Base-by-base conservation (phyloP, 1,140 invertebrate genomes). In the Drosophila bipectinata region DNA sequence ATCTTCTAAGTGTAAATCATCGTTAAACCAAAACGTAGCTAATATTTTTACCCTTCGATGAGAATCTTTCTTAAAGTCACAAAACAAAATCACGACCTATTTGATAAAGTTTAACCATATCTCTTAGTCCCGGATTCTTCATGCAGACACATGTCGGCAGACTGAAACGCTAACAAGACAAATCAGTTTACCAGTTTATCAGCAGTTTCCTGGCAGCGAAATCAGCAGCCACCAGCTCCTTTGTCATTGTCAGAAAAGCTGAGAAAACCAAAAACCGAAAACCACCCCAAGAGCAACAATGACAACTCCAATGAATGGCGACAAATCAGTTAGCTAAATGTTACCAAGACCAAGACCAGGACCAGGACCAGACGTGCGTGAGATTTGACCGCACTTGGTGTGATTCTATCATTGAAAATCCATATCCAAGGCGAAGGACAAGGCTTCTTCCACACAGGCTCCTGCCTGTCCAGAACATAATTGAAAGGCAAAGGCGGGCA, bases 251-350 rank as follows among this genome's bases (percentile, higher is more conserved):
- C 52, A 49, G 12, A 41, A 45, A 15, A 7, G 47, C 47, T 24
- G 47, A 64, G 63, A 28, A 52, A 64, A 44, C 18, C 63, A 28
- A 67, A 67, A 67, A 30, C 48, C 48, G 51, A 14, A 44, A 44
- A 66, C 14, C 37, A 47, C 28, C 32, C 64, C 8, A 44, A 34
- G 64, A 73, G 58, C 71, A 73, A 73, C 71, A 73, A 63, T 73
- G 69, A 71, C 67, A 57, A 51, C 47, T 62, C 37, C 57, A 79
- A 60, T 69, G 71, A 79, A 69, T 79, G 71, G 52, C 76, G 62
- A 67, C 66, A 77, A 81, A 81, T 81, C 77, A 76, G 59, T 53
- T 80, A 47, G 56, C 53, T 55, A 71, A 77, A 77, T 71, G 52
- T 24, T 53, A 28, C 44, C 59, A 59, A 63, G 52, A 37, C 52